Evolutionary conservation across 2,113 vertebrate species (phyloP).

Genomic region (Tenrec ecaudatus): DNA sequence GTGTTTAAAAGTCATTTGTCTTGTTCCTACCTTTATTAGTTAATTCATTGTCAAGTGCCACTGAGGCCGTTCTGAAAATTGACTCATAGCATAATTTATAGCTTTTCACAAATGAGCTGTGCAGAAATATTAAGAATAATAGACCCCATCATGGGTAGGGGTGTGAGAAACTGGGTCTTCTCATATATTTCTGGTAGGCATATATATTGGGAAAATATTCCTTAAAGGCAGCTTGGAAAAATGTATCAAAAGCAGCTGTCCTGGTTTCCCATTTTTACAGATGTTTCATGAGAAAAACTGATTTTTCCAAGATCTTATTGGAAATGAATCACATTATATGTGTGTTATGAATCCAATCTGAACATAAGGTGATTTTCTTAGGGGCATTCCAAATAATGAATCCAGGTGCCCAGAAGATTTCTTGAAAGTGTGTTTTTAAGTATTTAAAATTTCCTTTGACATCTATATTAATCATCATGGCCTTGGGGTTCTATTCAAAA

Average conservation of each 20-base stretch:
- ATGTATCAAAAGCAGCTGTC: conserved; percentile 46
- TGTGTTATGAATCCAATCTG: conserved; percentile 55
- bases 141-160: no score
- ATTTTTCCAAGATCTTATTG: conserved; percentile 73
- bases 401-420: conserved; percentile 62
- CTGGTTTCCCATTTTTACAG: conserved; percentile 62
- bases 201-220: background rate
- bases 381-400: conserved; percentile 58
- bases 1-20: background rate
- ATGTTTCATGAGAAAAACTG: conserved; percentile 73
- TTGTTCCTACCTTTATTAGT: background rate
- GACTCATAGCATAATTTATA: background rate
- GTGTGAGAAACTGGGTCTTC: fast-evolving
- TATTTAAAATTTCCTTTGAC: conserved; percentile 64
- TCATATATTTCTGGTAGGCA: background rate
- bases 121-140: background rate
- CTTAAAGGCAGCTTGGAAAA: conserved; percentile 52
- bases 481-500: conserved; percentile 55
- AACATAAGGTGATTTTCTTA: conserved; percentile 60
- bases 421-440: conserved; percentile 58
- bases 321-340: conserved; percentile 60
- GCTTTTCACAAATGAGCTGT: background rate
- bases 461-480: conserved; percentile 59
- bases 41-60: background rate
- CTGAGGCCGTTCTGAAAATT: no score